These are phyloP conservation scores for Ganaspis brasiliensis DNA, from an alignment of 2,888 invertebrate species.

Conservation along the genomic window DNA sequence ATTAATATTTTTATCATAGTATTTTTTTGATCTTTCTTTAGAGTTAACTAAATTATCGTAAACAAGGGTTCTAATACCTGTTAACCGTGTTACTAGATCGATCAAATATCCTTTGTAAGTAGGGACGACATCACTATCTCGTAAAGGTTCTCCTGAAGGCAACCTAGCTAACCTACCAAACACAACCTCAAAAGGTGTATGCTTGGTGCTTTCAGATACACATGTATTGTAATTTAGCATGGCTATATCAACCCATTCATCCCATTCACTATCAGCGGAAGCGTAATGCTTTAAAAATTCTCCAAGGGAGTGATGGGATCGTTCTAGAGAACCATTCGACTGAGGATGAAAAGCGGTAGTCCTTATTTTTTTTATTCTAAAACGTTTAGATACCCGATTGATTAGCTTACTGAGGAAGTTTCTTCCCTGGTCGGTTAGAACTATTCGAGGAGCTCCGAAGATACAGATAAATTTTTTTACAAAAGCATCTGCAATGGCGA, in stretches of 20 bases:
- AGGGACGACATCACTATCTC: background rate
- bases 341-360: slow-evolving; percentile 59
- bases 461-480: slow-evolving; percentile 57
- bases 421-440: slow-evolving; percentile 63
- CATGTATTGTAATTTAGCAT: no score
- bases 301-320: slow-evolving; percentile 54
- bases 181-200: no score
- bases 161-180: background rate
- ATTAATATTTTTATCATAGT: slow-evolving; percentile 53
- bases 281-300: slow-evolving; percentile 59
- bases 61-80: slow-evolving; percentile 40
- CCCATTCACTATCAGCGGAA: slow-evolving; percentile 52
- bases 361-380: slow-evolving; percentile 54
- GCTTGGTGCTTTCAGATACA: no score
- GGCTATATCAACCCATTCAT: slow-evolving; percentile 54
- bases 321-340: slow-evolving; percentile 58
- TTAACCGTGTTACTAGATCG: slow-evolving; percentile 44
- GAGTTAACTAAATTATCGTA: slow-evolving; percentile 49
- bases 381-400: slow-evolving; percentile 53
- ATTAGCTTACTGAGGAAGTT: slow-evolving; percentile 60
- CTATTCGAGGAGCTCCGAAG: slow-evolving; percentile 54
- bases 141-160: slow-evolving; percentile 5
- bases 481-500: slow-evolving; percentile 58
- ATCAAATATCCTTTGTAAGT: slow-evolving; percentile 40
- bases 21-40: slow-evolving; percentile 53